phyloP scores from a whole-genome alignment of 2,888 invertebrate genomes.

The Yponomeuta plumbellus region DNA sequence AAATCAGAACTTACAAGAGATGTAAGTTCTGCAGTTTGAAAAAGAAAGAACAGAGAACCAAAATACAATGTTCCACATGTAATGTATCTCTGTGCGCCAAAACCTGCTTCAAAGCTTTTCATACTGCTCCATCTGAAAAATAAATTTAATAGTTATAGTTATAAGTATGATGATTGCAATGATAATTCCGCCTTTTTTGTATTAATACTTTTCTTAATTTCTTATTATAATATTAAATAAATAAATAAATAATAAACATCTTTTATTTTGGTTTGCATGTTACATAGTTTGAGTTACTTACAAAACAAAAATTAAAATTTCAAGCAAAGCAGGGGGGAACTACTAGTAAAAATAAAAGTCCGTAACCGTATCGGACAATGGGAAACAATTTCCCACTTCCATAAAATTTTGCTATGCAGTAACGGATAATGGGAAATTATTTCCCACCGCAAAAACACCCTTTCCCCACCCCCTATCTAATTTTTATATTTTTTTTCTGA shows the following conservation, averaged over 20 bases:
- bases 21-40: too few species aligned
- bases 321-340: background rate
- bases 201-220: background rate
- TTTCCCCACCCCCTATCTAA: background rate
- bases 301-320: background rate
- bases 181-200: background rate
- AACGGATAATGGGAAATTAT: conserved; percentile 1
- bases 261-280: conserved; percentile 1
- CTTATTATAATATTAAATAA: background rate
- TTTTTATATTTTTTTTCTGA: conserved; percentile 2
- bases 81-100: background rate
- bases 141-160: too few species aligned
- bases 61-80: conserved; percentile 4
- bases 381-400: conserved; percentile 1
- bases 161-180: too few species aligned
- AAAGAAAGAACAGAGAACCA: background rate
- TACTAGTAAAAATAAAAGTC: conserved; percentile 1
- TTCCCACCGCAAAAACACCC: conserved; percentile 2
- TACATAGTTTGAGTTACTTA: background rate
- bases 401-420: conserved; percentile 3
- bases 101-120: background rate
- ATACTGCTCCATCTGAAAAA: too few species aligned
- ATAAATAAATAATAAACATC: background rate
- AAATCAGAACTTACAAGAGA: too few species aligned
- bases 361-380: conserved; percentile 1